Evolutionary conservation across 2,888 invertebrate species (phyloP), one percentile per base, ranked within the genome.

Genomic region (Drosophila anomalata): DNA sequence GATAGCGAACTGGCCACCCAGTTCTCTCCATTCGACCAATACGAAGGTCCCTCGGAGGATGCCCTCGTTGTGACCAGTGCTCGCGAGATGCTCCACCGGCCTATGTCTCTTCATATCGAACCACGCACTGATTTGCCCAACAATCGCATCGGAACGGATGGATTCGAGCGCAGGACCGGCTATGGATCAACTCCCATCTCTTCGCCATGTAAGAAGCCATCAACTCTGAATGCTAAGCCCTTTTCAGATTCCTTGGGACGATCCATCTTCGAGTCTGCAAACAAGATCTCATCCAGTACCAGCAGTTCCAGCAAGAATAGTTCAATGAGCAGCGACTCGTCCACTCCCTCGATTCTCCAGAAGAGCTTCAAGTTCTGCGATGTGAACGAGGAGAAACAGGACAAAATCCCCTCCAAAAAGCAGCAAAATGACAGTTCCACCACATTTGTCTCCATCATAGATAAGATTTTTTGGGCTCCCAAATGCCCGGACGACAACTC

Each of bases 41-140:
- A 83, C 44, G 83, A 83, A 0, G 82, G 88, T 0, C 86, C 88
- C 0, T 83, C 82, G 6, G 82, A 83, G 57, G 82, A 83, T 48
- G 77, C 88, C 0, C 69, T 83, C 0, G 63, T 73, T 2, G 70
- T 44, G 17, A 60, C 70, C 2, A 48, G 55, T n/a, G 86, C 86
- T 0, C 69, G 65, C 0, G 41, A 31, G 0, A 33, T 79, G 47
- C 58, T 85, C 17, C 48, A 44, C 0, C 66, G 69, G n/a, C 68
- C 73, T 1, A 66, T 55, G 2, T 50, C 82, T 0, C 14, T 81
- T 31, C 24, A 57, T 7, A 73, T 78, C 1, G 46, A 41, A 0
- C 36, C 47, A 0, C 75, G 67, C 1, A 2, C 5, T 1, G 71
- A 75, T 41, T 31, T 87, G 44, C 75, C 69, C 5, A 26, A 62